These are phyloP conservation scores for Pterobdella sp. DNA, from an alignment of 2,888 invertebrate genomes.

Conservation along the genomic window DNA sequence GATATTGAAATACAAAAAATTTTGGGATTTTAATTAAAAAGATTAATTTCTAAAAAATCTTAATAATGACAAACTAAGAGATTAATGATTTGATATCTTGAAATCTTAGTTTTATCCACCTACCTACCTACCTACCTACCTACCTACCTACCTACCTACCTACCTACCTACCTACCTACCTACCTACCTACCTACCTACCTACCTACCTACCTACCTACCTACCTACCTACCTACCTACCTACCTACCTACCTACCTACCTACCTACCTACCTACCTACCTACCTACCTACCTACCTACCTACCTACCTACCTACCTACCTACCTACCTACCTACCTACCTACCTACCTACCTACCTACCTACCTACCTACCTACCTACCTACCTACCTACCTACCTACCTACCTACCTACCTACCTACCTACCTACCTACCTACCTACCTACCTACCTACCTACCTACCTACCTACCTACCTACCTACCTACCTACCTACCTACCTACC, in stretches of 20 bases:
- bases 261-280: constrained; percentile 16
- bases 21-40: too few relatives aligned
- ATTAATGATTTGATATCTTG: too few relatives aligned
- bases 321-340: constrained; percentile 16
- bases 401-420: constrained; percentile 23
- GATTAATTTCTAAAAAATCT: too few relatives aligned
- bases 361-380: constrained; percentile 16
- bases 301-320: constrained; percentile 14
- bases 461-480: constrained; percentile 25
- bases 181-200: constrained; percentile 16
- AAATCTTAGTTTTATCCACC: not conserved
- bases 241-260: constrained; percentile 16
- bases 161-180: constrained; percentile 16
- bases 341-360: constrained; percentile 16
- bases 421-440: constrained; percentile 25
- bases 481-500: constrained; percentile 25
- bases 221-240: constrained; percentile 16
- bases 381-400: constrained; percentile 16
- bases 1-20: too few relatives aligned
- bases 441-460: constrained; percentile 25
- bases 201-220: constrained; percentile 16
- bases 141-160: constrained; percentile 16
- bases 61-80: too few relatives aligned
- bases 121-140: constrained; percentile 16
- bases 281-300: constrained; percentile 16